These are phyloP conservation scores for Pristionchus entomophagus DNA, from an alignment of 2,888 invertebrate genomes.

Conservation along the genomic window DNA sequence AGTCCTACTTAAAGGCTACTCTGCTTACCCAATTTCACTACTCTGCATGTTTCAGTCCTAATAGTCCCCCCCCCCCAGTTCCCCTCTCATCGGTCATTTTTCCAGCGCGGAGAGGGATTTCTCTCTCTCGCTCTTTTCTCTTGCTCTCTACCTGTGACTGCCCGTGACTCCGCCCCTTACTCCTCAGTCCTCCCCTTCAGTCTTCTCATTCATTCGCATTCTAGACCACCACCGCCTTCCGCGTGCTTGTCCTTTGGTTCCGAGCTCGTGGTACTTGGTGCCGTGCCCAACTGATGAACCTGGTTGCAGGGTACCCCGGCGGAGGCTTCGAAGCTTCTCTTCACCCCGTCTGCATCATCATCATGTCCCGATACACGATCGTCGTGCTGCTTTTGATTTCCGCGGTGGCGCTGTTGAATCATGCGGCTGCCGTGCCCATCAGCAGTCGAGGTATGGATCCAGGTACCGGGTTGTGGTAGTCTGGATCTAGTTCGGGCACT, in stretches of 20 bases:
- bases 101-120: neutral
- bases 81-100: neutral
- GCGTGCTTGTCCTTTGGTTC: neutral
- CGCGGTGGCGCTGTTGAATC: neutral
- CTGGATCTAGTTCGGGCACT: too few relatives aligned
- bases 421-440: neutral
- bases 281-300: neutral
- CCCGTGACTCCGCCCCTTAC: neutral
- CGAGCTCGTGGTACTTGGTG: neutral
- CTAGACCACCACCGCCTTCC: neutral
- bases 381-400: neutral
- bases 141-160: conserved; percentile 13
- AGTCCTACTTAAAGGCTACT: neutral
- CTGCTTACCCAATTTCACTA: neutral
- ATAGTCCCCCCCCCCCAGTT: neutral
- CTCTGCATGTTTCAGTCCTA: neutral
- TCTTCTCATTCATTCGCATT: too few relatives aligned
- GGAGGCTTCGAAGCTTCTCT: neutral
- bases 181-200: neutral
- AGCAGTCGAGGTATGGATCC: neutral
- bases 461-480: too few relatives aligned
- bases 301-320: conserved; percentile 12
- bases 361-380: neutral
- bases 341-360: neutral
- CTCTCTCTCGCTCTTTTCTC: neutral